phyloP scores from a whole-genome alignment of 2,797 vertebrate genomes.

The Sebastes oblongus region DNA sequence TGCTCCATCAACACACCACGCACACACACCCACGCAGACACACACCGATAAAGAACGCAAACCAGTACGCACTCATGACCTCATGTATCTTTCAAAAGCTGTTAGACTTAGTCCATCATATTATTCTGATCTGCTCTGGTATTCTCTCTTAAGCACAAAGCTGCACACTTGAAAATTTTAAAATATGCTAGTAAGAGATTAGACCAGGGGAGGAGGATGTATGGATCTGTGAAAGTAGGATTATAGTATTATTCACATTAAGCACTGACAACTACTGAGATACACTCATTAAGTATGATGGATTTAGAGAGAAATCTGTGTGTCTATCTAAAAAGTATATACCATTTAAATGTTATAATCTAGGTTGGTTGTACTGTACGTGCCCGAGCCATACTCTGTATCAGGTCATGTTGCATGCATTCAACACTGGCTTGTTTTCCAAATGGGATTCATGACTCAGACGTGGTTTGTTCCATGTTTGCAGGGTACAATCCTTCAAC shows the following conservation, averaged over 20 bases:
- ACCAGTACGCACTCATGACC: neutral
- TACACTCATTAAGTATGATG: neutral
- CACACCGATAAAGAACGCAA: neutral
- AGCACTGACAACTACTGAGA: neutral
- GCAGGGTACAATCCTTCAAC: conserved; percentile 58
- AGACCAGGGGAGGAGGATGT: neutral
- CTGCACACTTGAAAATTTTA: conserved; percentile 15
- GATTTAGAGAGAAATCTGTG: neutral
- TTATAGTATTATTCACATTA: conserved; percentile 13
- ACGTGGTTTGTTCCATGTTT: conserved; percentile 48
- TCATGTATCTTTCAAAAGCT: conserved; percentile 15
- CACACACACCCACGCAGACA: neutral
- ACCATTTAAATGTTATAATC: neutral
- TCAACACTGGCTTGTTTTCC: conserved; percentile 30
- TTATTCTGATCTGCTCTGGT: conserved; percentile 18
- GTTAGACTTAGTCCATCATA: neutral
- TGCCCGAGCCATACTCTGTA: neutral
- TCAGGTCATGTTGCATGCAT: neutral
- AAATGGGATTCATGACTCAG: conserved; percentile 56
- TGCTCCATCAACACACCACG: conserved; percentile 21
- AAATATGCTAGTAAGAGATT: neutral
- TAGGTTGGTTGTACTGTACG: neutral
- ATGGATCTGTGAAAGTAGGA: conserved; percentile 20
- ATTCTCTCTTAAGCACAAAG: neutral
- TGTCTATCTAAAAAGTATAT: neutral